A percentile compares a stretch with the other conserved stretches of the same genome.
phyloP scores from a whole-genome alignment of 2,113 vertebrate genomes.

The Tretioscincus oriximinensis region DNA sequence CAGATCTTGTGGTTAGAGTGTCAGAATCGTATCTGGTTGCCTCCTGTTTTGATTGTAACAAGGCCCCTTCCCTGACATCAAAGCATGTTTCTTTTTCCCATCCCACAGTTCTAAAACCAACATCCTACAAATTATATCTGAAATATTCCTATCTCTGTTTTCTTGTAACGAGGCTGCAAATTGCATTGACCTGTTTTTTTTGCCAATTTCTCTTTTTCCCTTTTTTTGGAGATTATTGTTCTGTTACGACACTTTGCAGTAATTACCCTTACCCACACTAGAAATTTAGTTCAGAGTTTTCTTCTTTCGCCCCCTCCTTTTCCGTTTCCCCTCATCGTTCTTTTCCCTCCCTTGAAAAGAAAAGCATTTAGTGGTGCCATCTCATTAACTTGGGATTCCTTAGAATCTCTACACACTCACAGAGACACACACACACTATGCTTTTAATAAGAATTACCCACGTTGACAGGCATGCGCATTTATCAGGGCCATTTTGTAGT shows the following conservation, averaged over 20 bases:
- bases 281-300: slow-evolving; percentile 12
- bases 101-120: background rate
- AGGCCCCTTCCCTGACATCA: no score
- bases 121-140: background rate
- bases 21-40: no score
- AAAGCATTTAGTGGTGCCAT: slow-evolving; percentile 16
- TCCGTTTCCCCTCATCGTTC: background rate
- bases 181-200: background rate
- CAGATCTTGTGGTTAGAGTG: no score
- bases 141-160: slow-evolving; percentile 16
- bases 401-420: background rate
- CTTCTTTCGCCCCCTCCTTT: background rate
- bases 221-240: background rate
- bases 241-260: slow-evolving; percentile 10
- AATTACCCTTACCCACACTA: slow-evolving; percentile 13
- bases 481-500: background rate
- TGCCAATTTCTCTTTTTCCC: fast-evolving
- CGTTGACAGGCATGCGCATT: slow-evolving; percentile 27
- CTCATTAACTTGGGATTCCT: slow-evolving; percentile 20
- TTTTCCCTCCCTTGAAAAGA: slow-evolving; percentile 18
- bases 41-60: no score
- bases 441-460: slow-evolving; percentile 13
- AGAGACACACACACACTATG: background rate
- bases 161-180: background rate
- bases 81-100: background rate